Evolutionary conservation across 2,888 invertebrate genomes (phyloP).

Genomic region (Teleogryllus oceanicus): DNA sequence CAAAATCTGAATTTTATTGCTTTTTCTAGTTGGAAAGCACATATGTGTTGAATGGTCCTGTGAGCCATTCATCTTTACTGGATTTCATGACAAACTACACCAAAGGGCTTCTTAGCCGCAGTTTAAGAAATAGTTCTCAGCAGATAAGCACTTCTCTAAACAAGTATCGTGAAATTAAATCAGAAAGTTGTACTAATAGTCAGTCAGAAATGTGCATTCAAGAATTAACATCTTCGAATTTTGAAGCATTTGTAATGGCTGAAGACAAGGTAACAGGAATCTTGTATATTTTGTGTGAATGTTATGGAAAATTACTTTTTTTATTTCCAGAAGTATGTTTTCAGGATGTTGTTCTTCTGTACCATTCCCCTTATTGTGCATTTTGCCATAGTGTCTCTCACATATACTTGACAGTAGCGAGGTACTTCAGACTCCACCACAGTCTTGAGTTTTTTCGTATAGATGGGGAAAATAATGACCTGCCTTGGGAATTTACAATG

Average conservation of each 20-base stretch:
- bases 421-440: constrained; percentile 56
- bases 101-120: constrained; percentile 47
- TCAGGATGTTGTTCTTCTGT: constrained; percentile 73
- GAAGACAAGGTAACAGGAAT: constrained; percentile 54
- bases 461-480: constrained; percentile 78
- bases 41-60: constrained; percentile 26
- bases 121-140: constrained; percentile 44
- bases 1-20: too few species aligned
- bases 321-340: constrained; percentile 38
- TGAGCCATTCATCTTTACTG: constrained; percentile 28
- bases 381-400: constrained; percentile 70
- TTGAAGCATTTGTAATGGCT: constrained; percentile 59
- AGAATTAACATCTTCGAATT: constrained; percentile 65
- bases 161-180: constrained; percentile 36
- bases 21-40: constrained; percentile 33
- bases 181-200: constrained; percentile 32
- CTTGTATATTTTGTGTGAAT: not conserved
- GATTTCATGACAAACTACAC: constrained; percentile 51
- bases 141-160: constrained; percentile 35
- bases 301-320: not conserved
- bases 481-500: constrained; percentile 83
- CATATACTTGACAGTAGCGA: constrained; percentile 63
- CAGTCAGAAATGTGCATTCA: constrained; percentile 52
- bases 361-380: constrained; percentile 73
- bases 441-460: constrained; percentile 62